Base-by-base conservation (phyloP, 2,888 invertebrate species). In the Gordius sp. region DNA sequence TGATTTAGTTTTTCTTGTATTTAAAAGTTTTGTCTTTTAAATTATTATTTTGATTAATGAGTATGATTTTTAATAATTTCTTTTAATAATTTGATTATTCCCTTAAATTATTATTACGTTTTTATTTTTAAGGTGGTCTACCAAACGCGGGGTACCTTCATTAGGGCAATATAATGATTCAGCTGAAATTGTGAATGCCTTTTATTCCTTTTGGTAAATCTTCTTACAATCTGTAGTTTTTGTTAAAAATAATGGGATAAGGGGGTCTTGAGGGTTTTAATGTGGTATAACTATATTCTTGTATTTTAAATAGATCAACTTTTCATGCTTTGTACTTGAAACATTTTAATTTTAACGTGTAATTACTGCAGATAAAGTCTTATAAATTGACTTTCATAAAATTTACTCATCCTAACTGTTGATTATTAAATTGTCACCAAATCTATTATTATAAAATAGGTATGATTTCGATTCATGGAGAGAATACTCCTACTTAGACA, bases 401-500 rank as follows among this genome's bases (percentile, higher is more conserved):
- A 18, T 8, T 18, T 18, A 13, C 8, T 13, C 4, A 47, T 47
- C 13, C n/a, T 13, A 39, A 39, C 13, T 13, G 13, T 13, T 39
- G n/a, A 13, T 13, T n/a, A n/a, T n/a, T n/a, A n/a, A n/a, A n/a
- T n/a, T n/a, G n/a, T n/a, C n/a, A n/a, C n/a, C n/a, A 47, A 27
- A 16, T n/a, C 27, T 58, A 2, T 2, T 26, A 26, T 57, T 28
- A 26, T 18, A 28, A 60, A 61, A 24, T 61, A 70, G 70, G 70
- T 74, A 72, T 69, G 80, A 85, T 65, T 97, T 93, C 71, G 86
- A 89, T 62, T 91, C 93, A 0, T 99, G 97, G 97, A 76, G 97
- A 60, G 97, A 99, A 68, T 99, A 82, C 71, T 93, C 93, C 1
- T 99, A 97, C 68, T 73, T 89, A 62, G 97, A 99, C 68, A 91